These are phyloP conservation scores for Mus musculus DNA, from an alignment of 2,113 vertebrate species.

Conservation along the genomic window GRCm39 chr6:19891501-19892000, in stretches of 20 bases:
- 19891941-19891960: background rate
- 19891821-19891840: background rate
- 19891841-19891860: background rate
- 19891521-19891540: too few relatives aligned
- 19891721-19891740: background rate
- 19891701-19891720: background rate
- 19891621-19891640: background rate
- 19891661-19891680: background rate
- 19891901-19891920: background rate
- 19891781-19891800: background rate
- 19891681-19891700: background rate
- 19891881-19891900: background rate
- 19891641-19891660: background rate
- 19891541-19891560: too few relatives aligned
- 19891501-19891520: too few relatives aligned
- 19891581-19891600: background rate
- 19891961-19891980: background rate
- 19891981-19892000: background rate
- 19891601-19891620: background rate
- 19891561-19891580: too few relatives aligned
- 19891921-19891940: too few relatives aligned
- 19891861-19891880: background rate
- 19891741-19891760: background rate
- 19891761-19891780: background rate
- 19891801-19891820: background rate